Evolutionary conservation across 35 echinoderm and acorn worm species (phyloP), one percentile per base, ranked within the genome.

Genomic region (Lytechinus variegatus): DNA sequence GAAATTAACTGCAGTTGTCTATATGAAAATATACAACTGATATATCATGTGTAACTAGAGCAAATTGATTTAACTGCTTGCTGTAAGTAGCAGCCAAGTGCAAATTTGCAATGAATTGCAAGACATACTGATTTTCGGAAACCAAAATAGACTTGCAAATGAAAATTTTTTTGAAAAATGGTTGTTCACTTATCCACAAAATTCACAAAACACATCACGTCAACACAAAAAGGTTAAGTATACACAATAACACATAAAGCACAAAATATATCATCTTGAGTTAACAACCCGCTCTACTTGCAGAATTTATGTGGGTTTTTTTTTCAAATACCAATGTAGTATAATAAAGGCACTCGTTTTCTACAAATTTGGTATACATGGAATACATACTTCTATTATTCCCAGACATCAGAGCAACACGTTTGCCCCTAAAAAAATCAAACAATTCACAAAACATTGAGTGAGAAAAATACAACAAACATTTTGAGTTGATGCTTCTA

Each of bases 271-370:
- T 79, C 66, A 79, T 79, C 21, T 79, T 24, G 19, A 79, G 6
- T 79, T n/a, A n/a, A 44, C 33, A 7, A 79, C n/a, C 66, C 6
- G 21, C 66, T 79, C 16, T 79, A 24, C 4, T 79, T 24, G 19
- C 19, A 79, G 16, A 24, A 79, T 79, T 24, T 4, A 79, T 79
- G 57, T 24, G 2, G 16, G 5, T 72, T 21, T 72, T 72, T 79
- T 3, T 6, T 79, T 24, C 10, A 5, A 58, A 79, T 79, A 79
- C 19, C 66, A 2, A 71, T 21, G n/a, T 24, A 24, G 16, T 79
- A n/a, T 24, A n/a, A 79, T 79, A 79, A 79, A 79, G 66, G 66
- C 66, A 79, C 66, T 79, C 66, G 24, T 79, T 79, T 79, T 79
- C 66, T 79, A 79, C 66, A 79, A 79, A 79, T 79, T 79, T 79